Conservation (phyloP, 2,797 vertebrate species). For the Notolabrus celidotus region DNA sequence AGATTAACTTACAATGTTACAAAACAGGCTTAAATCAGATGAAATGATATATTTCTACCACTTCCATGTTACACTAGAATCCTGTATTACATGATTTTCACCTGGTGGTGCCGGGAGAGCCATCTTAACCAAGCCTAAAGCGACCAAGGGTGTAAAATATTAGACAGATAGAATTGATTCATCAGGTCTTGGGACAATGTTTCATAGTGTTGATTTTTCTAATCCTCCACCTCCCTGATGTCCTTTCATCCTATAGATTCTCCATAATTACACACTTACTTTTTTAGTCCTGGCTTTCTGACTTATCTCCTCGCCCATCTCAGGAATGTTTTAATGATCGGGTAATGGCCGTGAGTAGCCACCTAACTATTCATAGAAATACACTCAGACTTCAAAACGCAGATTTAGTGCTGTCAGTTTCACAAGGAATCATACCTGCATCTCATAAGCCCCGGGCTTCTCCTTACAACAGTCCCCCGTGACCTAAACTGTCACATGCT, state of each 20-base stretch:
- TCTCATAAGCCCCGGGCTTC: neutral
- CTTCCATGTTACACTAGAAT: too few species aligned
- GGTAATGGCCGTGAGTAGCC: neutral
- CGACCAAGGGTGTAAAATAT: neutral
- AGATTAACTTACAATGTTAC: too few species aligned
- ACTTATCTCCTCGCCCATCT: neutral
- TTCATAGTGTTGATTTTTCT: conserved; percentile 14
- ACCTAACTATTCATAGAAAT: neutral
- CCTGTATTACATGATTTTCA: neutral
- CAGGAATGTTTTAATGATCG: conserved; percentile 3
- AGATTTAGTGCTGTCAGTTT: neutral
- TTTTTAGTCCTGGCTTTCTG: neutral
- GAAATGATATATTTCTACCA: too few species aligned
- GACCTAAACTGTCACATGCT: neutral
- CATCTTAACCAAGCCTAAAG: neutral
- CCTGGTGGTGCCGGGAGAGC: neutral
- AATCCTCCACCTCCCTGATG: conserved; percentile 3
- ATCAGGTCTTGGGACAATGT: conserved; percentile 27
- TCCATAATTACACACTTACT: neutral
- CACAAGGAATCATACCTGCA: neutral
- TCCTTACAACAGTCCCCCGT: neutral
- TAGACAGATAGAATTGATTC: conserved; percentile 22
- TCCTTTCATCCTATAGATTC: neutral
- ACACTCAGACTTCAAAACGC: neutral
- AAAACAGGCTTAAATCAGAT: too few species aligned